Conservation (phyloP, 2,888 invertebrate species). For the Anthophora plumipes region DNA sequence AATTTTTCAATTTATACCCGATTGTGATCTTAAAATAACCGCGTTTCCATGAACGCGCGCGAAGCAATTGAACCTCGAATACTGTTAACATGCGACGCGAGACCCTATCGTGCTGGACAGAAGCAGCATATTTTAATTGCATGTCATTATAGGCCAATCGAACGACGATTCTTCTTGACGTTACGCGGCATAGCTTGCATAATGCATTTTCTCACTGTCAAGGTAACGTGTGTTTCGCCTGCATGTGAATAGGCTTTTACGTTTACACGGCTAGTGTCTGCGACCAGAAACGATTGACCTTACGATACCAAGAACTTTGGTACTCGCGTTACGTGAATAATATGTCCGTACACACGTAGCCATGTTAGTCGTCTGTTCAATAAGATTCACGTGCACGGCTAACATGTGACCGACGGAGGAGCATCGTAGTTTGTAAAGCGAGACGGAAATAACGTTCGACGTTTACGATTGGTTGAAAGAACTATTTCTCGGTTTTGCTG, state of each 20-base stretch:
- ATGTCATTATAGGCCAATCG: constrained; percentile 23
- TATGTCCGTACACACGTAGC: not conserved
- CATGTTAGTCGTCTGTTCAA: constrained; percentile 40
- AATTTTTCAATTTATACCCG: too few species aligned
- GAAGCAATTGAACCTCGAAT: not conserved
- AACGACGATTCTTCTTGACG: constrained; percentile 1
- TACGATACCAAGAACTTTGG: constrained; percentile 49
- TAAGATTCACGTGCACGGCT: constrained; percentile 59
- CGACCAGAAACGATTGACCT: constrained; percentile 57
- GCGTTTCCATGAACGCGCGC: not conserved
- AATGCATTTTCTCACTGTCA: constrained; percentile 48
- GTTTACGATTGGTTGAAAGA: too few species aligned
- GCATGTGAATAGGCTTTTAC: constrained; percentile 20
- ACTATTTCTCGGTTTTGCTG: too few species aligned
- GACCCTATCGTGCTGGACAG: not conserved
- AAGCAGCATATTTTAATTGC: constrained; percentile 12
- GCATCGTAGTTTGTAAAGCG: constrained; percentile 1
- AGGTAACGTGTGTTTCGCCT: constrained; percentile 27
- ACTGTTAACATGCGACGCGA: not conserved
- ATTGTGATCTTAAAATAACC: not conserved
- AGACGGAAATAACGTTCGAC: constrained; percentile 8
- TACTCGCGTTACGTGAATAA: constrained; percentile 51
- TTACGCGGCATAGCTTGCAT: constrained; percentile 20
- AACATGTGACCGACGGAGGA: constrained; percentile 51
- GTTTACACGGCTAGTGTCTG: constrained; percentile 11